phyloP scores from a whole-genome alignment of 2,113 vertebrate genomes.

The Coptodon rendalli region DNA sequence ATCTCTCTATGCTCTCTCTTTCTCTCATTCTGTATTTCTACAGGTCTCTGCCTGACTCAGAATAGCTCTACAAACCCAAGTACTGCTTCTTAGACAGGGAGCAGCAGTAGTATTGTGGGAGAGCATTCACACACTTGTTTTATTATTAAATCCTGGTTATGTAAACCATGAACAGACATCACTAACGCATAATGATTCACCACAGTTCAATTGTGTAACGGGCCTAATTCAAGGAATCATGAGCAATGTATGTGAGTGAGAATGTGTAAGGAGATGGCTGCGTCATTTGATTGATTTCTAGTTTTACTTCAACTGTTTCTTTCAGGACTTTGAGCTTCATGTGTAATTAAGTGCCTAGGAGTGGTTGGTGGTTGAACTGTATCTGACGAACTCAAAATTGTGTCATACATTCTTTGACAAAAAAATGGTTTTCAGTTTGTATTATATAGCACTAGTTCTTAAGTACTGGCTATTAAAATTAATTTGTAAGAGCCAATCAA shows the following conservation, averaged over 20 bases:
- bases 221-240: constrained; percentile 29
- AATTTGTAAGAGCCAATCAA: not conserved
- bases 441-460: not conserved
- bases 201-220: constrained; percentile 41
- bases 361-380: not conserved
- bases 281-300: not conserved
- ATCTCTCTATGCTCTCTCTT: not conserved
- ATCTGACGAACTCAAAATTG: not conserved
- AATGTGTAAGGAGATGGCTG: not conserved
- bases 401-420: not conserved
- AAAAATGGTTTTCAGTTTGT: not conserved
- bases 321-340: not conserved
- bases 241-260: not conserved
- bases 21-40: not conserved
- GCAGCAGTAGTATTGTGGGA: constrained; percentile 37
- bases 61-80: constrained; percentile 47
- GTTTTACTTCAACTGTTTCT: not conserved
- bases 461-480: not conserved
- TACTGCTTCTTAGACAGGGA: constrained; percentile 32
- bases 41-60: constrained; percentile 4
- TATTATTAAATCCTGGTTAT: constrained; percentile 60
- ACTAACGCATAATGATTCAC: constrained; percentile 45
- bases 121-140: constrained; percentile 20
- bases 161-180: constrained; percentile 43
- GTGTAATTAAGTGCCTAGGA: not conserved